Base-by-base conservation (phyloP, 2,113 vertebrate species). In the Isichthys henryi region DNA sequence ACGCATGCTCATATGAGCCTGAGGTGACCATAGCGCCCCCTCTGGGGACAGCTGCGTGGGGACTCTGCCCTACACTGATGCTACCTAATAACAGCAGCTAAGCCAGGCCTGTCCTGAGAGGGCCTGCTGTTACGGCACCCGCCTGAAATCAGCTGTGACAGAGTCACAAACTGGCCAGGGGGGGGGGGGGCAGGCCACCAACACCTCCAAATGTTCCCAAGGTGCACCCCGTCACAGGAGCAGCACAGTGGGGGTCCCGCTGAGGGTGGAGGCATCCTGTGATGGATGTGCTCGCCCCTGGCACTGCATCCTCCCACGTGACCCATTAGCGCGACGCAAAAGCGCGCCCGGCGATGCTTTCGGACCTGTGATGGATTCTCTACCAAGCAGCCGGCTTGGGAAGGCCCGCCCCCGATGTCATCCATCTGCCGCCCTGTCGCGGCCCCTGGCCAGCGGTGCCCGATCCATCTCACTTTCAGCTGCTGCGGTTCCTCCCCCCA, bases 141-240 rank as follows among this genome's bases (percentile, higher is more conserved):
- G 95, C 94, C 95, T 92, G 93, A 94, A 95, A 95, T 96, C 95
- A 96, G 93, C 93, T 95, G 93, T 95, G 94, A 95, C 95, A 93
- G 92, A 92, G 90, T 91, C 91, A 90, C n/a, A 27, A 31, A 70
- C n/a, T 87, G 92, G 91, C 89, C 83, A 89, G 86, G 74, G 74
- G 91, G 89, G 91, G 86, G 87, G 90, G 92, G 88, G 91, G 15
- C 10, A 70, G 62, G 21, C 56, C 43, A 45, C 87, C 86, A 93
- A 92, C 90, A 92, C 92, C 46, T 23, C 23, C 21, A 86, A 31
- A 53, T 8, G n/a, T 13, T 48, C 48, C 45, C 49, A 31, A 35
- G 50, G 48, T 56, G 17, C 48, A 13, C 46, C 19, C n/a, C 48
- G 10, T 52, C 84, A 50, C 48, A 86, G 83, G 23, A 27, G 23